phyloP scores from a whole-genome alignment of 2,888 invertebrate genomes.

The Lycia hirtaria region DNA sequence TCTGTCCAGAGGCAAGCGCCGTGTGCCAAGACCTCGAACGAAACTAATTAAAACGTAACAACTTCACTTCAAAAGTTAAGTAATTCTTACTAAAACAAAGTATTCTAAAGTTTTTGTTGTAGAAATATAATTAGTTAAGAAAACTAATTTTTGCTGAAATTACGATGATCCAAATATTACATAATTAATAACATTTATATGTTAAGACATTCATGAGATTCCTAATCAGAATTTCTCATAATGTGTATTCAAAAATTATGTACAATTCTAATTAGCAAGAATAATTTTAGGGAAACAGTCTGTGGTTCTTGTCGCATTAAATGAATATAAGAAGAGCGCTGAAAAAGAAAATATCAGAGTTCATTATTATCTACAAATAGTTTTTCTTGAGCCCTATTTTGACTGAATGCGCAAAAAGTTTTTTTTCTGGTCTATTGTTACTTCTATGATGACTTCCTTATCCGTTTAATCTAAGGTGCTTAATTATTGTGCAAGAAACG shows the following conservation, averaged over 20 bases:
- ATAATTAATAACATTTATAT: neutral
- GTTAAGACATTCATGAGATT: neutral
- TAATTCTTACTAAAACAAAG: neutral
- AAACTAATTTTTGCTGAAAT: neutral
- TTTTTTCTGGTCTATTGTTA: too few species aligned
- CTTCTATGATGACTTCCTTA: too few species aligned
- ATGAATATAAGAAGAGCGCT: neutral
- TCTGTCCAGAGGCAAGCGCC: too few species aligned
- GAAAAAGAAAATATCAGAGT: neutral
- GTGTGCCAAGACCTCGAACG: too few species aligned
- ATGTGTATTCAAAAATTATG: constrained; percentile 7
- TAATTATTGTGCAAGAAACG: too few species aligned
- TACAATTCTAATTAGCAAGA: neutral
- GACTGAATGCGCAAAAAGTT: too few species aligned
- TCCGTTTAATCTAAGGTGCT: too few species aligned
- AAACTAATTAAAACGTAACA: too few species aligned
- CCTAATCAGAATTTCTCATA: constrained; percentile 1
- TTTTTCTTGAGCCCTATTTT: too few species aligned
- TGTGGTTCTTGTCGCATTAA: neutral
- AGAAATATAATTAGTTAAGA: neutral
- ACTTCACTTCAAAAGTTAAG: neutral
- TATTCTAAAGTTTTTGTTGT: neutral
- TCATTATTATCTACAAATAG: neutral
- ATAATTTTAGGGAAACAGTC: constrained; percentile 6
- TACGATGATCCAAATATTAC: neutral